Conservation (phyloP, 2,888 invertebrate genomes). For the Gortyna flavago region DNA sequence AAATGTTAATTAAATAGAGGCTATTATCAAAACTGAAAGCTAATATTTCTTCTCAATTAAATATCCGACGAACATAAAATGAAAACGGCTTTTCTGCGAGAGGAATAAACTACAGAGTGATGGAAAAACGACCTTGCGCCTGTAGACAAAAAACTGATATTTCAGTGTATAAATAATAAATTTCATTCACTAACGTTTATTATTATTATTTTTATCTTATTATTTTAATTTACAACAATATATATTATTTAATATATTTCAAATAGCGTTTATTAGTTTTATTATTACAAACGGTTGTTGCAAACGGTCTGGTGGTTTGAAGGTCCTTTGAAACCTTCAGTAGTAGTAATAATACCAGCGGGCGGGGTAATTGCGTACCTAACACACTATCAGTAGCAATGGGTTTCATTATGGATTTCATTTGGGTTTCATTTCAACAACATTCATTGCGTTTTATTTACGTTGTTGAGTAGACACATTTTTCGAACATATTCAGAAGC, state of each 20-base stretch:
- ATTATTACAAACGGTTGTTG: constrained; percentile 30
- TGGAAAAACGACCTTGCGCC: constrained; percentile 3
- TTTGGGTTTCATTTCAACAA: too few relatives aligned
- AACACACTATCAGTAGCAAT: too few relatives aligned
- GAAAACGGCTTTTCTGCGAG: constrained; percentile 31
- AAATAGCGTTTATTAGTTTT: constrained; percentile 41
- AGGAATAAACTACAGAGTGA: constrained; percentile 15
- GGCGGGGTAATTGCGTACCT: too few relatives aligned
- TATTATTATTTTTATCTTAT: constrained; percentile 44
- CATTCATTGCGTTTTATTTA: too few relatives aligned
- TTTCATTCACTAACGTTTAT: constrained; percentile 41
- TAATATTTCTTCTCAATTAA: constrained; percentile 60
- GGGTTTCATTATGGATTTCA: too few relatives aligned
- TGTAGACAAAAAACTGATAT: constrained; percentile 8
- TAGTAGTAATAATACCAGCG: not conserved
- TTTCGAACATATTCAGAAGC: too few relatives aligned
- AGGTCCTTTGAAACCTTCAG: constrained; percentile 1
- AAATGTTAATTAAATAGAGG: constrained; percentile 39
- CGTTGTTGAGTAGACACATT: too few relatives aligned
- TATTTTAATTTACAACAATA: too few relatives aligned
- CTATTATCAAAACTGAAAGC: constrained; percentile 51
- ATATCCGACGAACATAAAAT: constrained; percentile 29
- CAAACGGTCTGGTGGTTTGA: constrained; percentile 10
- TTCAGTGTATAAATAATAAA: constrained; percentile 8
- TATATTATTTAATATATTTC: too few relatives aligned